Conservation (phyloP, 2,797 vertebrate species). For the Eulemur coronatus region DNA sequence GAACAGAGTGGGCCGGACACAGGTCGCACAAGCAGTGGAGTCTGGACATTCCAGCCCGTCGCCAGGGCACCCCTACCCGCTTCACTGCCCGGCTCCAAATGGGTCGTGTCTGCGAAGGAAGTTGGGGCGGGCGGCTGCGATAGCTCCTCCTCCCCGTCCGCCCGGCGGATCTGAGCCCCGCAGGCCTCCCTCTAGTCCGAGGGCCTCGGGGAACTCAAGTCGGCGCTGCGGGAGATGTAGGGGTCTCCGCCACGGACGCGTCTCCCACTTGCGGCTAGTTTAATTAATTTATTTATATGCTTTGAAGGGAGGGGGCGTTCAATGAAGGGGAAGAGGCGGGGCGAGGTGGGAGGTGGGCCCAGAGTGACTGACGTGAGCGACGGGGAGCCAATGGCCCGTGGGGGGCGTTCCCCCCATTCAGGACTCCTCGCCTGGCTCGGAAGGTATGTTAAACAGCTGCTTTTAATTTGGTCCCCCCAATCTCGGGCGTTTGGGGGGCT, state of each 20-base stretch:
- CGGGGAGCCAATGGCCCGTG: conserved; percentile 70
- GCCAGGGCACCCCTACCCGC: neutral
- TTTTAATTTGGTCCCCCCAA: conserved; percentile 74
- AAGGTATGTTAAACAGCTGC: conserved; percentile 85
- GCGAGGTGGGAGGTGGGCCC: conserved; percentile 50
- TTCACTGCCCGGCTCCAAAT: neutral
- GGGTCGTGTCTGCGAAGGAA: neutral
- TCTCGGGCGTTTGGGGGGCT: conserved; percentile 46
- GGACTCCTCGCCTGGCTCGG: conserved; percentile 80
- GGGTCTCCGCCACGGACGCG: neutral
- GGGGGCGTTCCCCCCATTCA: conserved; percentile 83
- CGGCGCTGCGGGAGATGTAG: neutral
- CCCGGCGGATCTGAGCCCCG: neutral
- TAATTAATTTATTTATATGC: conserved; percentile 49
- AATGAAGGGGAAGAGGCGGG: conserved; percentile 61
- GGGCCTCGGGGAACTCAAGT: neutral
- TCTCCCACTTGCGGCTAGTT: neutral
- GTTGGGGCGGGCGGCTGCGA: neutral
- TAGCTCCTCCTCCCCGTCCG: neutral
- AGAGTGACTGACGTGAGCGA: conserved; percentile 36
- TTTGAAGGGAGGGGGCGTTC: conserved; percentile 38
- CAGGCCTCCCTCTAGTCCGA: neutral
- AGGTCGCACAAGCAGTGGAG: neutral
- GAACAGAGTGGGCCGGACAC: neutral
- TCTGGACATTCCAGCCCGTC: neutral